Evolutionary conservation across 1,140 invertebrate species (phyloP), one percentile per base, ranked within the genome.

Genomic region (Mactra quadrangularis): DNA sequence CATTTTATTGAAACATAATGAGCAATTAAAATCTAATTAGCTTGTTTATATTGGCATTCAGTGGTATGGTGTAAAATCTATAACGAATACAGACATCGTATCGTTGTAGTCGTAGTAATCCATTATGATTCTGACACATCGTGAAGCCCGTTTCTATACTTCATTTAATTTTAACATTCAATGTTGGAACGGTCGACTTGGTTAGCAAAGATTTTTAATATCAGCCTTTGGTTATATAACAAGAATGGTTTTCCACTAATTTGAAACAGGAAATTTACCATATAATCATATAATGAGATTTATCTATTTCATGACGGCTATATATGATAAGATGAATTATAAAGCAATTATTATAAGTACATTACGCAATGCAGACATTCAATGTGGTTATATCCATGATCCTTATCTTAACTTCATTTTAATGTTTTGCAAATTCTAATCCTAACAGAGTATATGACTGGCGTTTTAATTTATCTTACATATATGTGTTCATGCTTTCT

Each of bases 241-340:
- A 31, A 7, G 4, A 33, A 52, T 66, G 64, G 19, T 29, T 45
- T 9, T 25, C 50, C 45, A 81, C 77, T 66, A 38, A 57, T 35
- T 81, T 81, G 71, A 22, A 71, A 50, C 41, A 22, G 50, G 64
- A 70, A 81, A 81, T 81, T 81, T 81, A 81, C 50, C 77, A 81
- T 81, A 81, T 45, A 64, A 71, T 31, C 38, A 59, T 71, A 57
- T 68, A 53, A 64, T 71, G 77, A 64, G 77, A 81, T 71, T 57
- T 31, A 13, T 50, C 33, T 71, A 70, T 59, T 60, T 81, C 77
- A 33, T 50, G 19, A 22, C 33, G 11, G 15, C 66, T 27, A 22
- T 19, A 55, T 81, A 81, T 81, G 77, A 81, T 81, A 81, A 81
- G 77, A 9, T 50, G n/a, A 70, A 81, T 81, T 71, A 81, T n/a